Evolutionary conservation across 2,113 vertebrate species (phyloP).

Genomic region (Protobothrops mucrosquamatus): DNA sequence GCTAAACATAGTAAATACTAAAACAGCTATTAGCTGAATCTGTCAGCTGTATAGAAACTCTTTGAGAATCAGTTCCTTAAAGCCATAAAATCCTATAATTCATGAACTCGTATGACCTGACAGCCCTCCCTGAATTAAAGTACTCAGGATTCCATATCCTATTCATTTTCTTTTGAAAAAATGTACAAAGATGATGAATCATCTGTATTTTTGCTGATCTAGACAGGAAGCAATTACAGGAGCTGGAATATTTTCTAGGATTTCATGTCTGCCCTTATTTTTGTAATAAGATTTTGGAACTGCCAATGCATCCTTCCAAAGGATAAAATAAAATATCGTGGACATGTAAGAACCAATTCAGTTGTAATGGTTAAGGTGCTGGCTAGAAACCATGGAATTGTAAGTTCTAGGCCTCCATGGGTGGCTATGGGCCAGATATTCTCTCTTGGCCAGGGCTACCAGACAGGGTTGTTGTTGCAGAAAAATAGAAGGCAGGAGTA

Average conservation of each 20-base stretch:
- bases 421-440: background rate
- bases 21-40: background rate
- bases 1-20: background rate
- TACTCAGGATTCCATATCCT: background rate
- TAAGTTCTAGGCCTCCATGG: background rate
- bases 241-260: background rate
- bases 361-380: background rate
- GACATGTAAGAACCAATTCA: background rate
- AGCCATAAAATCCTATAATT: background rate
- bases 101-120: background rate
- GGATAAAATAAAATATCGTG: background rate
- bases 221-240: background rate
- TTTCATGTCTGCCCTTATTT: background rate
- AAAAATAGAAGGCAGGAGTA: background rate
- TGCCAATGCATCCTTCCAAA: background rate
- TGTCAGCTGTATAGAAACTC: background rate
- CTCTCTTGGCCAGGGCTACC: background rate
- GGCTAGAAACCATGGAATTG: background rate
- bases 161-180: background rate
- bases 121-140: background rate
- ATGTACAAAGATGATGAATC: background rate
- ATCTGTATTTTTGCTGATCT: background rate
- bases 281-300: background rate
- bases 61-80: background rate
- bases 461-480: background rate